Evolutionary conservation across 2,888 invertebrate species (phyloP).

Genomic region (Metacarcinus magister): DNA sequence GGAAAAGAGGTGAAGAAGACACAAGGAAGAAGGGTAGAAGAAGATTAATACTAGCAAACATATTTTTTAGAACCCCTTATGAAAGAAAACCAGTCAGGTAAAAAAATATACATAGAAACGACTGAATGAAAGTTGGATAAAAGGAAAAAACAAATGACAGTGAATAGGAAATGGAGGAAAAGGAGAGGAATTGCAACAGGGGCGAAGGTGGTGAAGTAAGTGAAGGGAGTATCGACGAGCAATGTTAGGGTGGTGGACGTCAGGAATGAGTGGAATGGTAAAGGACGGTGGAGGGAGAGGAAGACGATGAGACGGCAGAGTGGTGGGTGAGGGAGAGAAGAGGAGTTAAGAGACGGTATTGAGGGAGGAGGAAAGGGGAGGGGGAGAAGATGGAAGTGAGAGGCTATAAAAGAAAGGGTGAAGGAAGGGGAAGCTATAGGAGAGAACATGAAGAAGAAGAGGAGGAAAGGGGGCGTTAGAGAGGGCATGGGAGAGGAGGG

Average conservation of each 20-base stretch:
- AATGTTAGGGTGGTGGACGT: slow-evolving; percentile 34
- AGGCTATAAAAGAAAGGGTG: neutral
- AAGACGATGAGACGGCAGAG: neutral
- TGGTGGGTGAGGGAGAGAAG: neutral
- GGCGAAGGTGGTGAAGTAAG: slow-evolving; percentile 6
- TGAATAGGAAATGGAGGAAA: neutral
- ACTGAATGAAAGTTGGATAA: neutral
- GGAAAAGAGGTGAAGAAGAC: neutral
- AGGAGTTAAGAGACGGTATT: neutral
- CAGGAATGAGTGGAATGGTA: slow-evolving; percentile 44
- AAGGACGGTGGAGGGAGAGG: neutral
- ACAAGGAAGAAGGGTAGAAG: neutral
- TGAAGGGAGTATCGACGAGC: neutral
- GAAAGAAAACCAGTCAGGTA: neutral
- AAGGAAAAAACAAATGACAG: neutral
- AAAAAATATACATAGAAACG: neutral
- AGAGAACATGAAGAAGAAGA: neutral
- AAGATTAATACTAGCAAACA: neutral
- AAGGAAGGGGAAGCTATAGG: neutral
- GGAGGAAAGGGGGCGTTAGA: neutral
- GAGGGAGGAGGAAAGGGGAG: slow-evolving; percentile 35
- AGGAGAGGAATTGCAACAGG: slow-evolving; percentile 5
- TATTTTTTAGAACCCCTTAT: neutral
- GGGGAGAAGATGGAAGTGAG: neutral
- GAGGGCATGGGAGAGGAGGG: slow-evolving; percentile 47